phyloP scores from a whole-genome alignment of 2,888 invertebrate species.

The Eupithecia centaureata region DNA sequence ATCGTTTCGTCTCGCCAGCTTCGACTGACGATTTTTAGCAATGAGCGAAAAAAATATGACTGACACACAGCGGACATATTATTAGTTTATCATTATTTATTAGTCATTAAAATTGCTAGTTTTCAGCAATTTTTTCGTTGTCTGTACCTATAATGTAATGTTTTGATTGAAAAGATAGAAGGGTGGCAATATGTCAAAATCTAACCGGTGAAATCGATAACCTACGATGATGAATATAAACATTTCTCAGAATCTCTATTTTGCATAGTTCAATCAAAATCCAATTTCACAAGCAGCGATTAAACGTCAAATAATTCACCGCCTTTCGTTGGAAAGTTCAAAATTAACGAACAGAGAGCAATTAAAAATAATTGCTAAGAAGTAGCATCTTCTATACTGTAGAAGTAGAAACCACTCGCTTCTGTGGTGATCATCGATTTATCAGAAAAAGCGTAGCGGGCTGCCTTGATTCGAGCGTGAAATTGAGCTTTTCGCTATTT shows the following conservation, averaged over 20 bases:
- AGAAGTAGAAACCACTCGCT: slow-evolving; percentile 50
- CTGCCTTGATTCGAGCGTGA: slow-evolving; percentile 44
- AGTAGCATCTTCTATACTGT: background rate
- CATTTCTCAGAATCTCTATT: slow-evolving; percentile 8
- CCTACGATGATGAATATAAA: background rate
- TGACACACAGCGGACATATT: too few relatives aligned
- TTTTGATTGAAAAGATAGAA: background rate
- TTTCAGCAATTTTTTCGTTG: background rate
- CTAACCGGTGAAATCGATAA: slow-evolving; percentile 1
- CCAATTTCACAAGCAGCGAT: slow-evolving; percentile 31
- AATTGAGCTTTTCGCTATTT: slow-evolving; percentile 43
- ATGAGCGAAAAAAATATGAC: background rate
- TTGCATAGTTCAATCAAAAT: slow-evolving; percentile 32
- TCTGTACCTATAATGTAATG: background rate
- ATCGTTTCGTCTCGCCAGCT: too few relatives aligned
- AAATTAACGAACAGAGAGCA: slow-evolving; percentile 38
- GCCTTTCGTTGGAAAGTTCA: slow-evolving; percentile 33
- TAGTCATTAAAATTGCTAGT: background rate
- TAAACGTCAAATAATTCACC: slow-evolving; percentile 33
- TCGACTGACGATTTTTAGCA: background rate
- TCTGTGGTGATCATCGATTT: slow-evolving; percentile 72
- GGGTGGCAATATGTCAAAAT: background rate
- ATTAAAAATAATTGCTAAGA: slow-evolving; percentile 41
- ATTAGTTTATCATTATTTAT: too few relatives aligned
- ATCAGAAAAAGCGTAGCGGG: slow-evolving; percentile 72